phyloP scores from a whole-genome alignment of 2,113 vertebrate genomes.

The Dascyllus trimaculatus region DNA sequence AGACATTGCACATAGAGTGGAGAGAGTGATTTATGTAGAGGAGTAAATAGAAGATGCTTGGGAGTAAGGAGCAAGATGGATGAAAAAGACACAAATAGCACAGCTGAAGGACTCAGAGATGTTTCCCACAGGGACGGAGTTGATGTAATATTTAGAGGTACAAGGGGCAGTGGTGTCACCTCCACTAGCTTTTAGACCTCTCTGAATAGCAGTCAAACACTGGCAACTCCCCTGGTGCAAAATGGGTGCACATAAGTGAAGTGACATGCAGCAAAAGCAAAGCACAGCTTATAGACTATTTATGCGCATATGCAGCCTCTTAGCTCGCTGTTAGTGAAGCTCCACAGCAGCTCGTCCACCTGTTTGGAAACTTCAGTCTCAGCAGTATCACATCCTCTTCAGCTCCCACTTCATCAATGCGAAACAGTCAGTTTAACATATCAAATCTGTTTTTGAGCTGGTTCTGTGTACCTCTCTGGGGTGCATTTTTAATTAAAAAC shows the following conservation, averaged over 20 bases:
- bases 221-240: constrained; percentile 61
- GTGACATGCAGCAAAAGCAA: constrained; percentile 49
- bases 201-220: constrained; percentile 81
- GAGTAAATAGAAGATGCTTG: constrained; percentile 26
- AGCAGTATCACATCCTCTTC: background rate
- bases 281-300: constrained; percentile 36
- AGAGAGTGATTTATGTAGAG: constrained; percentile 24
- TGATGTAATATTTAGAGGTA: constrained; percentile 82
- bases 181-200: constrained; percentile 78
- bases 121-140: constrained; percentile 56
- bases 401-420: background rate
- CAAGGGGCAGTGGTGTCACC: constrained; percentile 74
- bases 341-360: constrained; percentile 9
- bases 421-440: constrained; percentile 10
- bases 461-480: background rate
- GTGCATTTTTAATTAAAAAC: constrained; percentile 12
- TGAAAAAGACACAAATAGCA: constrained; percentile 67
- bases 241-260: constrained; percentile 49
- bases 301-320: constrained; percentile 22
- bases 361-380: constrained; percentile 2
- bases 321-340: background rate
- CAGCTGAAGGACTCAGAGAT: constrained; percentile 57
- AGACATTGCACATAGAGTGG: background rate
- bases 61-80: constrained; percentile 23
- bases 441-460: constrained; percentile 19